These are phyloP conservation scores for Nothoprocta perdicaria DNA, from an alignment of 2,113 vertebrate species.

Conservation along the genomic window DNA sequence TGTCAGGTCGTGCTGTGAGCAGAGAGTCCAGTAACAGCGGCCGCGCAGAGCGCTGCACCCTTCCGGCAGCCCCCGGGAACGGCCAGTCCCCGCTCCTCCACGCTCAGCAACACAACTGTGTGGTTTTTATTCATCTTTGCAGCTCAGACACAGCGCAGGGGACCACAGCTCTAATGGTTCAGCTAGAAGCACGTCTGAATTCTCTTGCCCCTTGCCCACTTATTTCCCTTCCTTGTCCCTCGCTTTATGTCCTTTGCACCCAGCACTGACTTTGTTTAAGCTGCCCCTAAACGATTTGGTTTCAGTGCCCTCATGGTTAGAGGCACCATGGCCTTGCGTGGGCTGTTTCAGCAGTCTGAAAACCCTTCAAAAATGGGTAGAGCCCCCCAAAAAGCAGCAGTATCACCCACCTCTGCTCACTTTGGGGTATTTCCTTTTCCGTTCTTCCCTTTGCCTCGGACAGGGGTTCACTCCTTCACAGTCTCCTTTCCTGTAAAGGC, in stretches of 20 bases:
- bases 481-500: background rate
- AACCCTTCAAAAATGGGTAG: background rate
- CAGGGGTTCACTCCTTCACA: background rate
- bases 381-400: background rate
- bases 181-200: background rate
- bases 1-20: background rate
- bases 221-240: background rate
- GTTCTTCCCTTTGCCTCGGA: background rate
- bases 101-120: too few relatives aligned
- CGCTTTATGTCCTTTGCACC: background rate
- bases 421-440: background rate
- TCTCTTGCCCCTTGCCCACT: rapidly evolving
- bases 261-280: background rate
- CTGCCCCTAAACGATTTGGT: background rate
- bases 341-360: background rate
- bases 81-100: background rate
- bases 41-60: background rate
- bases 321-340: background rate
- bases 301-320: background rate
- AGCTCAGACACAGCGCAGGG: background rate
- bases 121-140: too few relatives aligned
- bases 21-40: background rate
- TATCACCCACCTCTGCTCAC: background rate
- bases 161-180: background rate
- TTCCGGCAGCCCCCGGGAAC: background rate